Base-by-base conservation (phyloP, 1,140 invertebrate species). In the Pseudomyrmex gracilis region DNA sequence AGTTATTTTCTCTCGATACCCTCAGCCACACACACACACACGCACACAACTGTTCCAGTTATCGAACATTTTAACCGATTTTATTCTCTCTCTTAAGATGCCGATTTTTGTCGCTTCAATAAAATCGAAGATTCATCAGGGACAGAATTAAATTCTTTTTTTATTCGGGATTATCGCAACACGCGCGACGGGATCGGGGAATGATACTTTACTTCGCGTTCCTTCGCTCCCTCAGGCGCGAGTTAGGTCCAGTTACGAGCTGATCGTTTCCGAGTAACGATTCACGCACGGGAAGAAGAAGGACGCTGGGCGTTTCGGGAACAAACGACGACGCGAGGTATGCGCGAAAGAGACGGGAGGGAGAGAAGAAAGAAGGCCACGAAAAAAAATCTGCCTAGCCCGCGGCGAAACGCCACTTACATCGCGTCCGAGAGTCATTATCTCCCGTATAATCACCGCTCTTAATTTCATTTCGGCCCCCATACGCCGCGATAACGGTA, bases 401-500 rank as follows among this genome's bases (percentile, higher is more conserved):
- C 53, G 51, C 76, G 76, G 76, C 64, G 64, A 57, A 67, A 68
- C 51, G 76, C 76, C 43, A 58, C 76, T 71, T 80, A 80, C 10
- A 47, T n/a, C n/a, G n/a, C n/a, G n/a, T n/a, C 53, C 66, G 53
- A 20, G 76, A 49, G 43, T 80, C 76, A 80, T 80, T 80, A 80
- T 80, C 66, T 80, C 66, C 43, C 76, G 66, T 80, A 34, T 34
- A 80, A 80, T 80, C 20, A 66, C 45, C 53, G 76, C 66, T 80
- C 66, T 80, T 80, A 80, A 80, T 80, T 80, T 80, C 76, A 80
- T 80, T 80, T 70, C 53, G 76, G 66, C 20, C 76, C 53, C 66
- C 53, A 47, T 71, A 1, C 20, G 53, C 17, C 24, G 15, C 49
- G 60, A 13, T 67, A 78, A 78, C 76, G 76, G 76, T 78, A 34